Percentiles rank a stretch among this genome's conserved stretches.
Conservation (phyloP, 2,888 invertebrate species). For the Heliconius charithonia region DNA sequence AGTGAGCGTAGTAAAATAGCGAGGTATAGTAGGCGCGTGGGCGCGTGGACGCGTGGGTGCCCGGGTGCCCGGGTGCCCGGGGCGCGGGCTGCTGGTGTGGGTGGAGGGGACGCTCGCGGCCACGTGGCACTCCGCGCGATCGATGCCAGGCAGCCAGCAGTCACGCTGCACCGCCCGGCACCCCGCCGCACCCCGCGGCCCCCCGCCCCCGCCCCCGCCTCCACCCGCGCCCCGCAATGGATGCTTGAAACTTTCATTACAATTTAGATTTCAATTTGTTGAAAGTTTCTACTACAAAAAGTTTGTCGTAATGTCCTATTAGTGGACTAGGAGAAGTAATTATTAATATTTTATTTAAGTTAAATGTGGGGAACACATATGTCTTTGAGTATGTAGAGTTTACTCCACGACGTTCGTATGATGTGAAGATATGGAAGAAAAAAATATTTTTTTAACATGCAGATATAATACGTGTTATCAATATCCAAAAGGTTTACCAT, state of each 20-base stretch:
- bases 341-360: too few relatives aligned
- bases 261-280: conserved; percentile 35
- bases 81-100: conserved; percentile 28
- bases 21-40: conserved; percentile 30
- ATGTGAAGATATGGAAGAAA: too few relatives aligned
- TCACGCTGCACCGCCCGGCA: conserved; percentile 40
- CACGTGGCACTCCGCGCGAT: conserved; percentile 49
- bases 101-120: conserved; percentile 37
- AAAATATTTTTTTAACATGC: too few relatives aligned
- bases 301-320: neutral
- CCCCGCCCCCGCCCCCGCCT: conserved; percentile 11
- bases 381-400: too few relatives aligned
- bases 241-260: conserved; percentile 33
- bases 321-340: too few relatives aligned
- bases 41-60: conserved; percentile 18
- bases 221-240: conserved; percentile 21
- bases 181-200: conserved; percentile 26
- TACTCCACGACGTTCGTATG: too few relatives aligned
- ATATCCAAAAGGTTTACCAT: too few relatives aligned
- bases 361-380: too few relatives aligned
- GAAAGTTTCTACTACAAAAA: neutral
- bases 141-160: conserved; percentile 48
- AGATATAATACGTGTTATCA: too few relatives aligned
- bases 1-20: conserved; percentile 40
- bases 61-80: too few relatives aligned